Percentiles rank a stretch among this genome's conserved stretches.
These are phyloP conservation scores for Tenthredo distinguenda DNA, from an alignment of 2,888 invertebrate species.

Conservation along the genomic window DNA sequence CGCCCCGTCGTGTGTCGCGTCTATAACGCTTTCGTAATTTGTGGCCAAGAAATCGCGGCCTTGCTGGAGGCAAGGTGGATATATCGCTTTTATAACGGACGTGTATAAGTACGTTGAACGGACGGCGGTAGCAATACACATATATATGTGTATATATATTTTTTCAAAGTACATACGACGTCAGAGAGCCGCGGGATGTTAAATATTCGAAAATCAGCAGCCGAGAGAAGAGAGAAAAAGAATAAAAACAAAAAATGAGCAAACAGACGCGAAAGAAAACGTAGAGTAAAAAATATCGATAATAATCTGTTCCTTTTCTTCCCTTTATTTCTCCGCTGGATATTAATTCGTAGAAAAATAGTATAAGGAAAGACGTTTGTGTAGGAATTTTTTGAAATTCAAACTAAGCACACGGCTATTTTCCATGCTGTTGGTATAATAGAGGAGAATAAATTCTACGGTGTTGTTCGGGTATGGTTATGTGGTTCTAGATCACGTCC, in stretches of 20 bases:
- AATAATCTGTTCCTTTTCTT: neutral
- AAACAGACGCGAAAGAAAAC: neutral
- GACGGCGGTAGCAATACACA: neutral
- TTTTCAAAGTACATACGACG: neutral
- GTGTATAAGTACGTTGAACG: neutral
- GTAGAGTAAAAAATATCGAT: neutral
- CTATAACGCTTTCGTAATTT: slow-evolving; percentile 53
- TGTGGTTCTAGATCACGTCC: neutral
- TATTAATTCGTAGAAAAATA: neutral
- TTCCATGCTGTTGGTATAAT: neutral
- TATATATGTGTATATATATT: neutral
- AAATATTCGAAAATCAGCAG: neutral
- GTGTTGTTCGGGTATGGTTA: neutral
- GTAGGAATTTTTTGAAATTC: neutral
- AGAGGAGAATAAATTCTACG: neutral
- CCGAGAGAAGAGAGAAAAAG: neutral
- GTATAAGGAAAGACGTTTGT: neutral
- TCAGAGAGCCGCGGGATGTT: neutral
- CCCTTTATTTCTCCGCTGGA: neutral
- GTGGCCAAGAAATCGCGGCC: slow-evolving; percentile 71
- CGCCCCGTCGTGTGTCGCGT: no score
- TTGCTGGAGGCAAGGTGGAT: slow-evolving; percentile 73
- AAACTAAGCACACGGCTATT: neutral
- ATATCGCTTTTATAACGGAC: slow-evolving; percentile 53
- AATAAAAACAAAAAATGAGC: neutral